phyloP scores from a whole-genome alignment of 1,140 invertebrate genomes.

The Cherax destructor region DNA sequence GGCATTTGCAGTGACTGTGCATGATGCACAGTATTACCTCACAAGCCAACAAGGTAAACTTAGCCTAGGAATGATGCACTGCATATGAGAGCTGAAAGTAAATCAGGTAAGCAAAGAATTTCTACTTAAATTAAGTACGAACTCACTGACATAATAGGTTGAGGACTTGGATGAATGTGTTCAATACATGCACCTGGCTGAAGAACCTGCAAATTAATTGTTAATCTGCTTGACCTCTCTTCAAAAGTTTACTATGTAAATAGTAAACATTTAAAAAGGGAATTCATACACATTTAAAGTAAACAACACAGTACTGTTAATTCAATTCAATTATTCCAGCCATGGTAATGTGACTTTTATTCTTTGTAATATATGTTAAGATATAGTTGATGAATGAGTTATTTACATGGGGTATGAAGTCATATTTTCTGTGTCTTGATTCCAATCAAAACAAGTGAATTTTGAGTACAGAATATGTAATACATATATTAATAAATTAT shows the following conservation, averaged over 20 bases:
- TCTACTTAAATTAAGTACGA: slow-evolving; percentile 53
- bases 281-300: background rate
- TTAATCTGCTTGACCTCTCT: background rate
- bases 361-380: no score
- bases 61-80: background rate
- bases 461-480: no score
- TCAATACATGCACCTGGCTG: slow-evolving; percentile 40
- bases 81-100: background rate
- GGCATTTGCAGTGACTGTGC: no score
- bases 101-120: slow-evolving; percentile 7
- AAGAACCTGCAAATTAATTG: slow-evolving; percentile 33
- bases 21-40: background rate
- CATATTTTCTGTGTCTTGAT: no score
- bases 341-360: no score
- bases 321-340: no score
- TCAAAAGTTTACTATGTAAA: background rate
- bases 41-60: background rate
- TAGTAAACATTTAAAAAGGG: background rate
- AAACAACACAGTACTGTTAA: no score
- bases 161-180: slow-evolving; percentile 26
- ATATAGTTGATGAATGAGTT: no score
- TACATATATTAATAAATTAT: no score
- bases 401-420: no score
- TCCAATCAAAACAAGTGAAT: no score
- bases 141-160: slow-evolving; percentile 45